A percentile compares a stretch with the other conserved stretches of the same genome.
These are phyloP conservation scores for Halictus quadricinctus DNA, from an alignment of 2,888 invertebrate genomes.

Conservation along the genomic window DNA sequence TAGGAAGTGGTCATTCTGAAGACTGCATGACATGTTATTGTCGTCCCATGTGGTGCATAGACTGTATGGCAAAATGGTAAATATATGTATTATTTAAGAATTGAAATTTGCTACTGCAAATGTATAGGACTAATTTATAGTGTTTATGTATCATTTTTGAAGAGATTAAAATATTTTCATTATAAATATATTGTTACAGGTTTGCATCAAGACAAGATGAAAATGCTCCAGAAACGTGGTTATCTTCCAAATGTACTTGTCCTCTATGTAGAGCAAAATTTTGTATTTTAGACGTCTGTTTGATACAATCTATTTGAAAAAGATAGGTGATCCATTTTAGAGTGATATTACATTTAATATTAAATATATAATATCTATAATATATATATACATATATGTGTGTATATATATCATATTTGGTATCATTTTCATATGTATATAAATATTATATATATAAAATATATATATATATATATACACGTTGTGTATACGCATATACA, in stretches of 20 bases:
- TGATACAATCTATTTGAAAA: slow-evolving; percentile 59
- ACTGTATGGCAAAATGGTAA: slow-evolving; percentile 92
- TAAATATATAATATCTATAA: neutral
- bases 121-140: neutral
- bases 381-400: no score
- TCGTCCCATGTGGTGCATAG: slow-evolving; percentile 94
- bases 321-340: neutral
- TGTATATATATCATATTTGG: neutral
- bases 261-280: slow-evolving; percentile 93
- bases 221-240: slow-evolving; percentile 89
- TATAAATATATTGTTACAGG: slow-evolving; percentile 78
- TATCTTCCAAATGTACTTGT: slow-evolving; percentile 92
- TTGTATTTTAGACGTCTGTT: slow-evolving; percentile 91
- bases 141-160: neutral
- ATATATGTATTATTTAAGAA: slow-evolving; percentile 38
- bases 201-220: slow-evolving; percentile 92
- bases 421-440: no score
- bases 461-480: neutral
- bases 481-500: neutral
- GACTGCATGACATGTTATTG: slow-evolving; percentile 87
- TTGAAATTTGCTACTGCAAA: slow-evolving; percentile 18
- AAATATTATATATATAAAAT: neutral
- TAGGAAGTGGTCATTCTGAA: slow-evolving; percentile 80
- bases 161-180: no score
- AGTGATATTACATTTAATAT: neutral